Evolutionary conservation across 2,797 vertebrate genomes (phyloP).

Genomic region (Euphonia xanthogaster): DNA sequence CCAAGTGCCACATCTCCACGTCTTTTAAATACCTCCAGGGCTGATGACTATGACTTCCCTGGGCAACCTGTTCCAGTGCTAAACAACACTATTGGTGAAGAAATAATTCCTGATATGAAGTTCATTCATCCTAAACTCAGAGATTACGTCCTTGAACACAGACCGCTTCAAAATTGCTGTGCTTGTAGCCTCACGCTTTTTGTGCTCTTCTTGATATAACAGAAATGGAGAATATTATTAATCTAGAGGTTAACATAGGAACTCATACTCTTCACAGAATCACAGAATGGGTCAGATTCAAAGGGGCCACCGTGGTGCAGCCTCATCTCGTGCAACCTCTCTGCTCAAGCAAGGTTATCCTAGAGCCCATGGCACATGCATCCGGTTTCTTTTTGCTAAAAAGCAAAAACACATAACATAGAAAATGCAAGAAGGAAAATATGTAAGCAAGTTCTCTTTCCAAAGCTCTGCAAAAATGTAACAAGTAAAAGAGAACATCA

Average conservation of each 20-base stretch:
- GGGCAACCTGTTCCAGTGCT: not conserved
- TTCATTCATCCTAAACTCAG: not conserved
- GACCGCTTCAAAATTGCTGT: not conserved
- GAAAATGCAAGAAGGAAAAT: not conserved
- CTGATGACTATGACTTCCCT: not conserved
- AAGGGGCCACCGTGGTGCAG: not conserved
- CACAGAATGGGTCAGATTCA: not conserved
- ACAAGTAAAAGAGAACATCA: not conserved
- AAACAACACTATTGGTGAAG: not conserved
- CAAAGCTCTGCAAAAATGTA: not conserved
- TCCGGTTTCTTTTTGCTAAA: not conserved
- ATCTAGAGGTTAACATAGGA: not conserved
- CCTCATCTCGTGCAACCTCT: not conserved
- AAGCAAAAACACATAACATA: not conserved
- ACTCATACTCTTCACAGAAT: not conserved
- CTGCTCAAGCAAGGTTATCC: not conserved
- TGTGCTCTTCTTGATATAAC: not conserved
- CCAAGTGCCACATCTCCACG: rapidly evolving
- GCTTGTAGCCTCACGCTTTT: not conserved
- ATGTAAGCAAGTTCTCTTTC: not conserved
- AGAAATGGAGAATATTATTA: not conserved
- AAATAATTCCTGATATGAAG: not conserved
- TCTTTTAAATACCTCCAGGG: not conserved
- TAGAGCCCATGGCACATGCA: not conserved
- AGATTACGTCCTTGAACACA: not conserved